These are phyloP conservation scores for Drosophila fuyamai DNA, from an alignment of 1,140 invertebrate genomes.

Conservation along the genomic window DNA sequence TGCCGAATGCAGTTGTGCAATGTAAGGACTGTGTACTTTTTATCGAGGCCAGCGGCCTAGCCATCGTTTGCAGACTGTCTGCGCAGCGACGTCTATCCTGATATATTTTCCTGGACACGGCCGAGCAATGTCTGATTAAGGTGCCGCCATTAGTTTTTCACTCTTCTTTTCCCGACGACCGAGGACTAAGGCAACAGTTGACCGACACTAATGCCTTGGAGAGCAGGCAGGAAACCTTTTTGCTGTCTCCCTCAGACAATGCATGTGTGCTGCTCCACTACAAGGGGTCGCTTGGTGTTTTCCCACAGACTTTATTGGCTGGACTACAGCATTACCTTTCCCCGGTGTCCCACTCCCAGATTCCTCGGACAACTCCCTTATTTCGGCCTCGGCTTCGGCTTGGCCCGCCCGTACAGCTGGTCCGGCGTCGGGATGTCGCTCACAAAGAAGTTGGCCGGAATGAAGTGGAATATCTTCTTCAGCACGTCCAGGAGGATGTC, in stretches of 20 bases:
- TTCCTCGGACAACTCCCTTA: constrained; percentile 5
- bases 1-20: constrained; percentile 24
- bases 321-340: constrained; percentile 6
- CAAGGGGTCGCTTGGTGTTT: constrained; percentile 12
- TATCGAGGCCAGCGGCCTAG: constrained; percentile 1
- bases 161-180: not conserved
- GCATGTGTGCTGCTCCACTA: constrained; percentile 3
- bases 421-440: constrained; percentile 85
- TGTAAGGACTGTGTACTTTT: constrained; percentile 8
- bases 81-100: constrained; percentile 60
- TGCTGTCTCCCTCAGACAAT: not conserved
- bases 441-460: constrained; percentile 88
- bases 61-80: constrained; percentile 18
- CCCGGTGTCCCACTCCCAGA: not conserved
- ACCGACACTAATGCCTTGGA: constrained; percentile 56
- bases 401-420: constrained; percentile 72
- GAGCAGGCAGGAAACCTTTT: constrained; percentile 8
- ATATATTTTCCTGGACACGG: constrained; percentile 58
- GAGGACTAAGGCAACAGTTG: constrained; percentile 60
- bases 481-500: constrained; percentile 88
- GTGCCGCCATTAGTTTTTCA: constrained; percentile 44
- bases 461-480: constrained; percentile 88
- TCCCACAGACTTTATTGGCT: constrained; percentile 27
- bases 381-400: constrained; percentile 44
- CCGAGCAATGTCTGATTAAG: constrained; percentile 41